phyloP scores from a whole-genome alignment of 2,797 vertebrate genomes.

The Melanotaenia maccullochi region DNA sequence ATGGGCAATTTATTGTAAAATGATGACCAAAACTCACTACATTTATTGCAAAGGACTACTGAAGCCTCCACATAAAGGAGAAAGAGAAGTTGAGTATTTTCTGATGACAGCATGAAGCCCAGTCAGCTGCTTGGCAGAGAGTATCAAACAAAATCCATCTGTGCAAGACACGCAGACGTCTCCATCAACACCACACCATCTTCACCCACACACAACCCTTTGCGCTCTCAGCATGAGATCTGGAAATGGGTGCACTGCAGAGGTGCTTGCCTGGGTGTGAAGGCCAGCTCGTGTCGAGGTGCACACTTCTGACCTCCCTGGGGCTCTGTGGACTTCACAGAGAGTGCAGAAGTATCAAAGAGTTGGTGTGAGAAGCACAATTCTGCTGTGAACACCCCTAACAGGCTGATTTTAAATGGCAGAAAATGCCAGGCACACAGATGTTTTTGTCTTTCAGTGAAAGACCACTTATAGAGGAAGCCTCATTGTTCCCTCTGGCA shows the following conservation, averaged over 20 bases:
- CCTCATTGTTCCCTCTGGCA: constrained; percentile 41
- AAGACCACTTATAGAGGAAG: constrained; percentile 39
- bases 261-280: constrained; percentile 2
- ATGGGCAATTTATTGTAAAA: not conserved
- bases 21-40: not conserved
- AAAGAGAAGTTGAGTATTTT: not conserved
- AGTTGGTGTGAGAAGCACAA: constrained; percentile 4
- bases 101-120: constrained; percentile 5
- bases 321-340: constrained; percentile 19
- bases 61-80: not conserved
- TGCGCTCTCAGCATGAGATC: constrained; percentile 10
- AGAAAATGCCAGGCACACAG: constrained; percentile 28
- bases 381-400: constrained; percentile 26
- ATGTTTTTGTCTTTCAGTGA: constrained; percentile 31
- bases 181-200: constrained; percentile 15
- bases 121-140: constrained; percentile 20
- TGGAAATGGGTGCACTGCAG: constrained; percentile 9
- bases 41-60: not conserved
- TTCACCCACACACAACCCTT: not conserved
- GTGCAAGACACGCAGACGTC: constrained; percentile 7
- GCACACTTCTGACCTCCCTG: constrained; percentile 34
- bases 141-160: constrained; percentile 14
- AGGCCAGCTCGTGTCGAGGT: constrained; percentile 13
- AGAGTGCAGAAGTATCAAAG: constrained; percentile 17
- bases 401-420: constrained; percentile 33